phyloP scores from a whole-genome alignment of 1,140 invertebrate species.

The Temnothorax curvispinosus region DNA sequence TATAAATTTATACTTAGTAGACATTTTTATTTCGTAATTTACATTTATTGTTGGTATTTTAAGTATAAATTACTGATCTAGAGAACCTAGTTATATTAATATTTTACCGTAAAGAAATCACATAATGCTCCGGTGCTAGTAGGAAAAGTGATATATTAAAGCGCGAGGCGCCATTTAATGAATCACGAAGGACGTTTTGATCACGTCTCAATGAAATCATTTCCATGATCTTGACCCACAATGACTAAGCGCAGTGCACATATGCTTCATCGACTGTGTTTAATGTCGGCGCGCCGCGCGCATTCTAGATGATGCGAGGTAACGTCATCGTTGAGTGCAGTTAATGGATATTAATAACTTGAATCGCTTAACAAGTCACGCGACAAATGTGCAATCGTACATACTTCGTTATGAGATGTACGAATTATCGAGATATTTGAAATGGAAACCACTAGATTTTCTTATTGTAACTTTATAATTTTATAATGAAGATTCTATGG shows the following conservation, averaged over 20 bases:
- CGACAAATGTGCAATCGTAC: not conserved
- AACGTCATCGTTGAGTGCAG: conserved; percentile 27
- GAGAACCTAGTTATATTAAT: not conserved
- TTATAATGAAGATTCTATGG: not conserved
- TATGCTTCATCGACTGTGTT: conserved; percentile 22
- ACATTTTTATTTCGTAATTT: not conserved
- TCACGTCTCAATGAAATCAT: conserved; percentile 17
- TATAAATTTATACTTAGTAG: not conserved
- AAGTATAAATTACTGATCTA: not conserved
- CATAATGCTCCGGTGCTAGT: not conserved
- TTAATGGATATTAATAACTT: conserved; percentile 42
- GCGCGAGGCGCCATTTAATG: conserved; percentile 34
- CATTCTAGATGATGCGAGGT: not conserved
- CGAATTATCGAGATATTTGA: not conserved
- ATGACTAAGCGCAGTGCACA: conserved; percentile 28
- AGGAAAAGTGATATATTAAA: not conserved
- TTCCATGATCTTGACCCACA: conserved; percentile 38
- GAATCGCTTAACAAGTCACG: not conserved
- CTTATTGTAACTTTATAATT: not conserved
- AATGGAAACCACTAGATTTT: not conserved
- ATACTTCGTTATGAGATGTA: not conserved
- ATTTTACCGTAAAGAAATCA: not conserved
- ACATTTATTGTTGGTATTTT: not conserved
- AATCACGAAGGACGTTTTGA: conserved; percentile 7
- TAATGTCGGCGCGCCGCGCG: not conserved